phyloP scores from a whole-genome alignment of 1,140 invertebrate species.

The Leptoteleia sp. region DNA sequence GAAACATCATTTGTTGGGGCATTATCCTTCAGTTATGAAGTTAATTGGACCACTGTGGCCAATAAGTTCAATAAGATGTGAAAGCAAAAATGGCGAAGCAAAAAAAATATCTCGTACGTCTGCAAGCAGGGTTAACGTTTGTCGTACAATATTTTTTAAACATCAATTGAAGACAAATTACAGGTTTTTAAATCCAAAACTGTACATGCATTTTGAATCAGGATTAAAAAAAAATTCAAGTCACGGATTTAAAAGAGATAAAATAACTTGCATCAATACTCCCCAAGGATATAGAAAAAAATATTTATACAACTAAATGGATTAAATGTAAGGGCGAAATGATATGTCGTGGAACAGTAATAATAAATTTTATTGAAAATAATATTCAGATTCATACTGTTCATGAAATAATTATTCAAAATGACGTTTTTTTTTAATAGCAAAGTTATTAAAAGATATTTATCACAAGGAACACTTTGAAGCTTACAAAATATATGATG shows the following conservation, averaged over 20 bases:
- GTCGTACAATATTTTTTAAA: too few relatives aligned
- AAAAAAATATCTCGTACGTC: slow-evolving; percentile 8
- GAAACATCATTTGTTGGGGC: slow-evolving; percentile 3
- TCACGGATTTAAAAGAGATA: background rate
- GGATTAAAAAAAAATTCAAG: slow-evolving; percentile 4
- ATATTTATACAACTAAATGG: slow-evolving; percentile 7
- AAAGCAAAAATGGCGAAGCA: slow-evolving; percentile 13
- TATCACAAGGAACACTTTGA: slow-evolving; percentile 20
- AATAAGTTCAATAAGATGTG: slow-evolving; percentile 11
- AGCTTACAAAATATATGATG: slow-evolving; percentile 23
- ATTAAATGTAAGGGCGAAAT: slow-evolving; percentile 6
- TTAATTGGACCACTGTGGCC: slow-evolving; percentile 8
- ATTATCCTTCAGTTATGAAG: slow-evolving; percentile 5
- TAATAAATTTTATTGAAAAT: slow-evolving; percentile 11
- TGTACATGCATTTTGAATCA: too few relatives aligned
- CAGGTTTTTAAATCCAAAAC: too few relatives aligned
- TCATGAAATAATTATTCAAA: slow-evolving; percentile 3
- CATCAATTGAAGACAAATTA: too few relatives aligned
- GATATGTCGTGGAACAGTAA: background rate
- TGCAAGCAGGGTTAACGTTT: too few relatives aligned
- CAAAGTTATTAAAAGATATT: slow-evolving; percentile 16
- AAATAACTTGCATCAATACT: background rate
- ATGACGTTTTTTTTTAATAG: slow-evolving; percentile 4
- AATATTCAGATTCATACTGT: slow-evolving; percentile 1
- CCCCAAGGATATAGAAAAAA: background rate